Evolutionary conservation across 30 jellyfish, hydroid and myxozoan genomes (phyloP).

Genomic region (Turritopsis dohrnii): DNA sequence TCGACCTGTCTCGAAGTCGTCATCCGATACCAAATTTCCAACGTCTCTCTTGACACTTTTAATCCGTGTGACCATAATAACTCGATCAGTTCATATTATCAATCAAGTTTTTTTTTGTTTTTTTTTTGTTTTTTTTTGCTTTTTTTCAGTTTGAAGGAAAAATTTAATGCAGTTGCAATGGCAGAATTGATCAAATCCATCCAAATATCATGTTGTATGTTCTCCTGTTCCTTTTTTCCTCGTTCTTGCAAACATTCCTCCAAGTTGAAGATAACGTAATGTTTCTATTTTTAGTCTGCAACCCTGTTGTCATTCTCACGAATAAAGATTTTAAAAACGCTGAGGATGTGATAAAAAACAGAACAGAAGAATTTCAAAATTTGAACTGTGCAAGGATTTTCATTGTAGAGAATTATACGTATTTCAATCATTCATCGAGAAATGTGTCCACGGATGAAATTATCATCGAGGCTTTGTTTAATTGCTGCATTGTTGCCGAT

Average conservation of each 20-base stretch:
- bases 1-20: no score
- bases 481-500: slow-evolving; percentile 41
- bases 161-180: background rate
- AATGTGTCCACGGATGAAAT: slow-evolving; percentile 18
- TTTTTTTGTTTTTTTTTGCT: background rate
- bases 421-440: background rate
- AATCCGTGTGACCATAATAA: no score
- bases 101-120: no score
- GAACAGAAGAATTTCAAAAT: slow-evolving; percentile 23
- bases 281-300: background rate
- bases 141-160: background rate
- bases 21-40: no score
- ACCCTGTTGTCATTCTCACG: slow-evolving; percentile 36
- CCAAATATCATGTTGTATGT: slow-evolving; percentile 1
- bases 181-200: background rate
- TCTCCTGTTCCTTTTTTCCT: no score
- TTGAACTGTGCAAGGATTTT: slow-evolving; percentile 33
- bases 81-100: no score
- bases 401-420: slow-evolving; percentile 27
- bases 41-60: no score
- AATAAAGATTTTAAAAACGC: slow-evolving; percentile 2
- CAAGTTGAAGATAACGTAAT: background rate
- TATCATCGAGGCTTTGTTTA: slow-evolving; percentile 19
- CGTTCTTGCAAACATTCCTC: background rate
- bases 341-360: background rate